Percentiles rank a stretch among this genome's conserved stretches.
These are phyloP conservation scores for Pithys albifrons DNA, from an alignment of 2,113 vertebrate genomes.

Conservation along the genomic window DNA sequence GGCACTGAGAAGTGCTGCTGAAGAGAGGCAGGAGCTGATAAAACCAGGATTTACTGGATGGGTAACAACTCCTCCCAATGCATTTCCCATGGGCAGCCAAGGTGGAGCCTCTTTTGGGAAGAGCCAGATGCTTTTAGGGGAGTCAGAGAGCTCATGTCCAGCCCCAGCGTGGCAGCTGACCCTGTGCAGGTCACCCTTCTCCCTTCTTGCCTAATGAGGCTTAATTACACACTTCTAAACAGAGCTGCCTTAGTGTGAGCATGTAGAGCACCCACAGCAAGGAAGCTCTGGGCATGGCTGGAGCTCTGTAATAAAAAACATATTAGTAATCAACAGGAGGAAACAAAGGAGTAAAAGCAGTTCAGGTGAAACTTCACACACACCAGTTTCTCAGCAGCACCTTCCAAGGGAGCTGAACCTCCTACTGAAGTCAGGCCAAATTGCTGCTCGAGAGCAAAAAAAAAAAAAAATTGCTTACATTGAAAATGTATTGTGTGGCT, in stretches of 20 bases:
- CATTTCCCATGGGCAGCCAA: background rate
- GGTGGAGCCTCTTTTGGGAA: background rate
- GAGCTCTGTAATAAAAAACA: background rate
- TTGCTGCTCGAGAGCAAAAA: background rate
- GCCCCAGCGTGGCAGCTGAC: background rate
- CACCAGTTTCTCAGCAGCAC: background rate
- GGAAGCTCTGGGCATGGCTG: background rate
- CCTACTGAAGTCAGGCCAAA: background rate
- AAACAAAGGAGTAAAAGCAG: background rate
- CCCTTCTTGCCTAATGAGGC: background rate
- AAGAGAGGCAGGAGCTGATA: background rate
- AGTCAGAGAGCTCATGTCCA: accelerated
- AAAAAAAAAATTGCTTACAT: background rate
- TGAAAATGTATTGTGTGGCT: slow-evolving; percentile 14
- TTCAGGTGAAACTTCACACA: background rate
- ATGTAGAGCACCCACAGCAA: background rate
- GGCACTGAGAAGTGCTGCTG: accelerated
- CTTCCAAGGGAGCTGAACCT: background rate
- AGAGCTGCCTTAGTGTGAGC: background rate
- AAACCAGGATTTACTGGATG: background rate
- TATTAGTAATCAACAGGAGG: background rate
- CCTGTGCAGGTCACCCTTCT: background rate
- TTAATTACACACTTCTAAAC: background rate
- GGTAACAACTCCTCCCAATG: background rate
- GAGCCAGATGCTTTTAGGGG: accelerated